Conservation (phyloP, 2,888 invertebrate species). For the Pristionchus japonicus region DNA sequence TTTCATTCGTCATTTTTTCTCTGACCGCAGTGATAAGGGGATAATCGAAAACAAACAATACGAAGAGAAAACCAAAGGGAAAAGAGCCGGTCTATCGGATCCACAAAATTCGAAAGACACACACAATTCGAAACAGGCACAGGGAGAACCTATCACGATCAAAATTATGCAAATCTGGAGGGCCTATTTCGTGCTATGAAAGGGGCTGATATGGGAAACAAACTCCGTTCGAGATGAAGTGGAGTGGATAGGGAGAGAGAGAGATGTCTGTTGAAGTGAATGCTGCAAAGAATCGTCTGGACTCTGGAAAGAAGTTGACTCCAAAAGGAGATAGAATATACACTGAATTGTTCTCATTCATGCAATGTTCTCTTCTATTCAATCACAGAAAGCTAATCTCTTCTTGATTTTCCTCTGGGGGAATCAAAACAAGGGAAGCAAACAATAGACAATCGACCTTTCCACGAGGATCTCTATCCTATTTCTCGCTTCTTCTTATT, state of each 20-base stretch:
- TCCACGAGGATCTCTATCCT: not conserved
- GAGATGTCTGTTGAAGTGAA: not conserved
- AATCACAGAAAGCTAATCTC: not conserved
- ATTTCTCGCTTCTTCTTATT: not conserved
- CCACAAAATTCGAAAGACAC: not conserved
- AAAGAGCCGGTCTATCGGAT: not conserved
- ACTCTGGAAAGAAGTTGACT: not conserved
- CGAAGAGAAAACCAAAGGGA: not conserved
- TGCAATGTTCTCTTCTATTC: not conserved
- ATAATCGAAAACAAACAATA: not conserved
- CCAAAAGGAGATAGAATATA: not conserved
- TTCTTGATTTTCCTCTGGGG: not conserved
- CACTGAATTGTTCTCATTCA: not conserved
- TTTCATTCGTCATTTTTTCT: not conserved
- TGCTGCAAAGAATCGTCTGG: not conserved
- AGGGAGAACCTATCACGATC: not conserved
- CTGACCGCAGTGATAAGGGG: not conserved
- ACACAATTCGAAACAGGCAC: not conserved
- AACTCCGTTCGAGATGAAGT: not conserved
- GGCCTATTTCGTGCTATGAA: not conserved
- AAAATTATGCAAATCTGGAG: not conserved
- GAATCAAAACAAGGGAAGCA: not conserved
- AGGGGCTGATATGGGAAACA: not conserved
- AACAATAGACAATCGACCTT: not conserved
- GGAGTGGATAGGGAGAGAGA: not conserved